Conservation (phyloP, 2,113 vertebrate genomes). For the Vireo altiloquus region DNA sequence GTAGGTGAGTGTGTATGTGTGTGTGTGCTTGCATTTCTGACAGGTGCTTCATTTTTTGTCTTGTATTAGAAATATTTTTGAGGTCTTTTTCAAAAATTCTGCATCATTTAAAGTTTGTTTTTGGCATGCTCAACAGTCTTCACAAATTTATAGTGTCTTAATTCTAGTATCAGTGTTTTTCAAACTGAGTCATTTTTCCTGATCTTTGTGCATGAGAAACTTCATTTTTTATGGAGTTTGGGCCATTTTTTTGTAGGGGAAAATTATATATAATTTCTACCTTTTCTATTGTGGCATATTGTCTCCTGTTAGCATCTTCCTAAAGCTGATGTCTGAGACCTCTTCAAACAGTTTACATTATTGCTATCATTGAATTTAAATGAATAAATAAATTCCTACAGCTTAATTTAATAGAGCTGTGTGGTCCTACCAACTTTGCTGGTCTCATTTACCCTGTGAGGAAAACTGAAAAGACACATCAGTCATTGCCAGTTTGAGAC, state of each 20-base stretch:
- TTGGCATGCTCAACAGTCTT: neutral
- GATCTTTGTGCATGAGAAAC: neutral
- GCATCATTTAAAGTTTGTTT: neutral
- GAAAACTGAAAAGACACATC: neutral
- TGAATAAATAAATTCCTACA: neutral
- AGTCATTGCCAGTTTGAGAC: neutral
- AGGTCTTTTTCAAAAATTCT: neutral
- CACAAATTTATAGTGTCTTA: neutral
- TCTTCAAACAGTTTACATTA: neutral
- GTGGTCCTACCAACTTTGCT: neutral
- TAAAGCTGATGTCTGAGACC: neutral
- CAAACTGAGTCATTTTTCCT: neutral
- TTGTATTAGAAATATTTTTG: conserved; percentile 5
- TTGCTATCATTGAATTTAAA: neutral
- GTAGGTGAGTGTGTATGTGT: neutral
- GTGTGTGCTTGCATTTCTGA: conserved; percentile 2
- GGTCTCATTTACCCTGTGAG: neutral
- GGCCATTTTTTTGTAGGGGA: neutral
- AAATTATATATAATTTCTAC: neutral
- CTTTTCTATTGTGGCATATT: neutral
- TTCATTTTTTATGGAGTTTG: neutral
- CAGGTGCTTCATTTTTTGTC: conserved; percentile 17
- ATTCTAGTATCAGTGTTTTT: neutral
- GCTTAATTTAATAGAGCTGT: neutral
- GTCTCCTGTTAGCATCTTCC: neutral